Percentiles rank a stretch among this genome's conserved stretches.
These are phyloP conservation scores for Enhydra lutris DNA, from an alignment of 2,113 vertebrate genomes.

Conservation along the genomic window DNA sequence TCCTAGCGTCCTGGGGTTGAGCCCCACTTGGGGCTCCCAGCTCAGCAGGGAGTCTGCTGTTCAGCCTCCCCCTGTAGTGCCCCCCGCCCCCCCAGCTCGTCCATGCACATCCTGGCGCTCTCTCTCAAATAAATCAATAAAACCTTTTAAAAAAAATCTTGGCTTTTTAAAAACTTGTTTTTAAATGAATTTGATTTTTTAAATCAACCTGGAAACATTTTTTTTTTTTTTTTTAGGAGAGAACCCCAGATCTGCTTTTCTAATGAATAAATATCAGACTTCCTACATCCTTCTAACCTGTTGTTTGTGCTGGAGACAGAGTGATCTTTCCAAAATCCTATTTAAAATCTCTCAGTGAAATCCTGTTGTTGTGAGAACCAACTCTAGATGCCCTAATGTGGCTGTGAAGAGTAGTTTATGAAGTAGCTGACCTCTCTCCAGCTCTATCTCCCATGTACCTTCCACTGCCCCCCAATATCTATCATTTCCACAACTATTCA, in stretches of 20 bases:
- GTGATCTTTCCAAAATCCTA: background rate
- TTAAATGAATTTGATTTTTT: background rate
- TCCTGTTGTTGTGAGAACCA: background rate
- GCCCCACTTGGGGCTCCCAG: too few relatives aligned
- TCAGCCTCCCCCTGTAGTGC: too few relatives aligned
- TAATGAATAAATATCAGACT: background rate
- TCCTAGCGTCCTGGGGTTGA: background rate
- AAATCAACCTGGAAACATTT: background rate
- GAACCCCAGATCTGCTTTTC: background rate
- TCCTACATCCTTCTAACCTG: background rate
- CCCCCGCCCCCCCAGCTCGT: background rate
- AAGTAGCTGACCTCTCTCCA: background rate
- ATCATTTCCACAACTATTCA: background rate
- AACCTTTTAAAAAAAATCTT: background rate
- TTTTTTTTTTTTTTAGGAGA: background rate
- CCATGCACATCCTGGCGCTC: background rate
- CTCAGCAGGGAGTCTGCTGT: too few relatives aligned
- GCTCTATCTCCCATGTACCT: too few relatives aligned
- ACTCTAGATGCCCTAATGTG: background rate
- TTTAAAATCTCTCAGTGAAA: background rate
- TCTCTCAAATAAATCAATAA: background rate
- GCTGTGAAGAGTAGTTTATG: background rate
- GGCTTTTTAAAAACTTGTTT: background rate
- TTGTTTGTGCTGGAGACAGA: background rate
- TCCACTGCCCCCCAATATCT: rapidly evolving